Base-by-base conservation (phyloP, 2,797 vertebrate genomes). In the Spizella passerina region DNA sequence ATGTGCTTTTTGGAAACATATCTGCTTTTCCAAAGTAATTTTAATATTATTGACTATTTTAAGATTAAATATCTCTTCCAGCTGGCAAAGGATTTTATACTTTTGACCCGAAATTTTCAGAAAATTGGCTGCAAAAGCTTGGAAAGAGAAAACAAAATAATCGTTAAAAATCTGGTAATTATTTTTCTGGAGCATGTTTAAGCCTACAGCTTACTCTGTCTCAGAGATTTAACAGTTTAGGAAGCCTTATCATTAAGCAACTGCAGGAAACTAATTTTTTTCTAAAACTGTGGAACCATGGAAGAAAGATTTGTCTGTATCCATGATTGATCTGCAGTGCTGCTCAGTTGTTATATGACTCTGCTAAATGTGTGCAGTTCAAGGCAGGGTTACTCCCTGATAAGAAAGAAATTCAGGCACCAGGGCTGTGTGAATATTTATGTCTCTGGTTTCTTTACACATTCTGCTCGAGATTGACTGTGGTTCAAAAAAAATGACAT, bases 341-440 rank as follows among this genome's bases (percentile, higher is more conserved):
- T 69, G 60, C 70, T 82, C 38, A 24, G 78, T 38, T 90, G 68
- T 86, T 95, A 82, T 56, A 29, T 61, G 38, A 44, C n/a, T 87
- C 56, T 63, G 82, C 72, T 90, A 63, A 86, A 86, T n/a, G 73
- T 63, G 38, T 4, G 7, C 39, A 39, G 92, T 94, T 96, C 68
- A 76, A 89, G 84, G 68, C 71, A 95, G 64, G 75, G 75, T 94
- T 92, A n/a, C 8, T 90, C 26, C 36, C 49, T 69, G 78, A 86
- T 86, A 92, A 93, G 89, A 89, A 83, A 83, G 60, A 84, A 90
- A 90, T 92, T 76, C 81, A 63, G 59, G 46, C 66, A 46, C 32
- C 5, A 12, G 80, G 70, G 8, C 47, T 70, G n/a, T 63, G 53
- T 86, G 92, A 82, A 93, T 95, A 91, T 94, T 90, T 92, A 86